Evolutionary conservation across 2,888 invertebrate species (phyloP), one percentile per base, ranked within the genome.

Genomic region (Mystacides longicornis): DNA sequence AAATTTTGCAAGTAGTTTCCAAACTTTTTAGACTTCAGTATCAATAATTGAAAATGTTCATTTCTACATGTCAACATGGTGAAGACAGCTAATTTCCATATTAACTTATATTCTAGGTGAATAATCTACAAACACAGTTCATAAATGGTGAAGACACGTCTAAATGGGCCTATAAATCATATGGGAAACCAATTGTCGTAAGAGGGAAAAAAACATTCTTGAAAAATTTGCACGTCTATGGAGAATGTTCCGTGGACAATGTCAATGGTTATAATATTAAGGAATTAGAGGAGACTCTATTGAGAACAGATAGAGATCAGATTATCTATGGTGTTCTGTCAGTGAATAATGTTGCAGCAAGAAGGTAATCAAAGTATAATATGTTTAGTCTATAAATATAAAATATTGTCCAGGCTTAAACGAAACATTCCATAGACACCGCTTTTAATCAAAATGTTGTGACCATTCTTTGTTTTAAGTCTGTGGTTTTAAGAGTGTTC

Each of bases 191-290:
- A 23, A 73, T 77, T 64, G 61, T 70, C 9, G 69, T 83, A 49
- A 68, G 69, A 21, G 81, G 79, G 5, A 62, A 60, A 42, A 83
- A 82, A 64, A 64, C 62, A 2, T 74, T 80, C 60, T 63, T 64
- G 2, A 65, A 66, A 18, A 69, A 74, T 63, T 62, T 82, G 11
- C 62, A 65, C 51, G 69, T 81, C 4, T 64, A 64, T 18, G 70
- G 73, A 2, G 69, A 55, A 45, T 60, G 71, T 2, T 70, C 72
- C 23, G 69, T 37, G 66, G 49, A 69, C 75, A 23, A 67, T 67
- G 0, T 70, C 66, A 46, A 81, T 65, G 69, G 67, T 21, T 66
- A 78, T 1, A 67, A 77, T 65, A 60, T 78, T 31, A 66, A 67
- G 3, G 63, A 69, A 19, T 65, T 80, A 18, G 69, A 75, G 27